phyloP scores from a whole-genome alignment of 2,888 invertebrate genomes.

The Podabrus alpinus region DNA sequence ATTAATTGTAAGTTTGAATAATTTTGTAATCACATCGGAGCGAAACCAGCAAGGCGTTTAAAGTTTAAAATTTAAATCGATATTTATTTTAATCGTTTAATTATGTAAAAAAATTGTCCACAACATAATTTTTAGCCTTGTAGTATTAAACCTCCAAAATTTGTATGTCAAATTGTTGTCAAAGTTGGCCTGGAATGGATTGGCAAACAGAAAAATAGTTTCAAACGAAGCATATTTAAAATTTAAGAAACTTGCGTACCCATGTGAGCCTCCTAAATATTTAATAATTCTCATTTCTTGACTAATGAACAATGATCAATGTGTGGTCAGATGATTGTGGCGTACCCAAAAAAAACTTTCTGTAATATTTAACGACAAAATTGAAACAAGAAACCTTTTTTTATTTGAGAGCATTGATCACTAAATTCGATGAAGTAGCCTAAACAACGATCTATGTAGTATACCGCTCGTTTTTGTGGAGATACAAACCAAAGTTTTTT shows the following conservation, averaged over 20 bases:
- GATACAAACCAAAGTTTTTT: background rate
- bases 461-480: background rate
- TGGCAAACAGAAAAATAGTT: background rate
- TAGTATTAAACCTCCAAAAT: background rate
- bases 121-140: background rate
- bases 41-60: background rate
- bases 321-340: constrained; percentile 25
- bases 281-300: constrained; percentile 31
- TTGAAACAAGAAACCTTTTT: background rate
- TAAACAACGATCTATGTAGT: background rate
- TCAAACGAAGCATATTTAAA: background rate
- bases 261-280: constrained; percentile 29
- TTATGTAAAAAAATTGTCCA: background rate
- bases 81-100: background rate
- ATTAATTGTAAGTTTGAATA: background rate
- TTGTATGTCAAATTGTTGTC: background rate
- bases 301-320: constrained; percentile 34
- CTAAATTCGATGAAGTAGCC: background rate
- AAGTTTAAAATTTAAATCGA: background rate
- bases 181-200: background rate
- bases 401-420: background rate
- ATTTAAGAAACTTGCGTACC: constrained; percentile 18
- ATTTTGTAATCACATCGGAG: background rate
- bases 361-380: background rate
- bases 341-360: background rate